Evolutionary conservation across 2,888 invertebrate species (phyloP).

Genomic region (Pterostichus madidus): DNA sequence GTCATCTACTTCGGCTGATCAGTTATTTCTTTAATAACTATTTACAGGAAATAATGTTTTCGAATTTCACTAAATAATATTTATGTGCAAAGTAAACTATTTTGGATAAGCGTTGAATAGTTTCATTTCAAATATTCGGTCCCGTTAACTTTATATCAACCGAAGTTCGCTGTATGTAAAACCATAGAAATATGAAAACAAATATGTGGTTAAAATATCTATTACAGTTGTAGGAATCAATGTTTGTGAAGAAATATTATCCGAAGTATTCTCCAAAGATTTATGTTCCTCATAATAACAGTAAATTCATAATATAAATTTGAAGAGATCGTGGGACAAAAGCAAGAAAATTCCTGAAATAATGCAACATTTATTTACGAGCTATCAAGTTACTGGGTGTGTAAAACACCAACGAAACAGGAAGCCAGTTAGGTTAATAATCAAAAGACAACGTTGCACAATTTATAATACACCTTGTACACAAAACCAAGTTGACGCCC

Average conservation of each 20-base stretch:
- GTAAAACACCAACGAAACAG: conserved; percentile 46
- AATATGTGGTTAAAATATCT: not conserved
- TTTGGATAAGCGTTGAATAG: no score
- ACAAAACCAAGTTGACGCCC: conserved; percentile 61
- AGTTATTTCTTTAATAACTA: no score
- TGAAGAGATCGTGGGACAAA: conserved; percentile 38
- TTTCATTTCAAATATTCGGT: no score
- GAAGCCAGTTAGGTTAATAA: conserved; percentile 59
- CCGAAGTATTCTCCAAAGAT: conserved; percentile 12
- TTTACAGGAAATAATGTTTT: no score
- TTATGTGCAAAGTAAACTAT: no score
- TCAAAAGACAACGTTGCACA: conserved; percentile 56
- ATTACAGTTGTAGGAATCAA: conserved; percentile 16
- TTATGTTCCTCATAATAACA: conserved; percentile 10
- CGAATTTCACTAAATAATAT: no score
- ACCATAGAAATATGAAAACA: not conserved
- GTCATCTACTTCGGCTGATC: no score
- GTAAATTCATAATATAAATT: conserved; percentile 23
- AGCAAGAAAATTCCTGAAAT: conserved; percentile 56
- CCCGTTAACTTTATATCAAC: no score
- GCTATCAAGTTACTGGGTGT: conserved; percentile 63
- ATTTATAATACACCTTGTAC: conserved; percentile 63
- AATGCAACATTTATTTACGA: conserved; percentile 52
- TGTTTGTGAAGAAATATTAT: conserved; percentile 16
- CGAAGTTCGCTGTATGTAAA: no score